A percentile compares a stretch with the other conserved stretches of the same genome.
Evolutionary conservation across 2,797 vertebrate species (phyloP).

Genomic region (Dicrostonyx torquatus): DNA sequence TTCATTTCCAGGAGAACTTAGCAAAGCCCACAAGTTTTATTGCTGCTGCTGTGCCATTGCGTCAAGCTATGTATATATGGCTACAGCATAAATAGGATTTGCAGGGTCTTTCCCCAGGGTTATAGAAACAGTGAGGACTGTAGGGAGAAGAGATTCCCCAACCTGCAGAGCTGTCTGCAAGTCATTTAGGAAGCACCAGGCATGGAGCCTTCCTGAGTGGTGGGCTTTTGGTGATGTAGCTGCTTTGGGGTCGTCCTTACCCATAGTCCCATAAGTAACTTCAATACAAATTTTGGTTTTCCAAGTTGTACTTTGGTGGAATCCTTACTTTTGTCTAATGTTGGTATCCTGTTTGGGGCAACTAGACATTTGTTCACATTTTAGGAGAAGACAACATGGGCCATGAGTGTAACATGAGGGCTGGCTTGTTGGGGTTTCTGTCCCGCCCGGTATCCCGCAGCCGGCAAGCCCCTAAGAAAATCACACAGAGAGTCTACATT

Average conservation of each 20-base stretch:
- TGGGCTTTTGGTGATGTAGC: neutral
- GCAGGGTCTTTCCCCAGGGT: neutral
- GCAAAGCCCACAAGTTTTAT: neutral
- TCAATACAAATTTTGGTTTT: neutral
- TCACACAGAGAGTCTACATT: too few relatives aligned
- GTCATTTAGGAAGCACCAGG: neutral
- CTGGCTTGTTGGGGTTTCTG: too few relatives aligned
- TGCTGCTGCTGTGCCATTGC: neutral
- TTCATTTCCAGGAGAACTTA: neutral
- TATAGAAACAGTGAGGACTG: neutral
- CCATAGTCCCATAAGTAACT: neutral
- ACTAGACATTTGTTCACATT: neutral
- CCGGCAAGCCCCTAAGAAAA: too few relatives aligned
- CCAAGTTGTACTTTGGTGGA: neutral
- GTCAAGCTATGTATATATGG: neutral
- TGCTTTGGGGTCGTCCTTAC: neutral
- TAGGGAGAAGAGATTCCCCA: neutral
- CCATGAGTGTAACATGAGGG: too few relatives aligned
- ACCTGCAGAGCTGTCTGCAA: neutral
- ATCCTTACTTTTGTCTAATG: neutral
- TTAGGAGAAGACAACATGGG: neutral
- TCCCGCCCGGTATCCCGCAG: too few relatives aligned
- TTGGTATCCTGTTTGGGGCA: neutral
- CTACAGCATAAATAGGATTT: neutral
- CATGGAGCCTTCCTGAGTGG: neutral